Evolutionary conservation across 2,113 vertebrate genomes (phyloP).

Genomic region (Perca schrenkii): DNA sequence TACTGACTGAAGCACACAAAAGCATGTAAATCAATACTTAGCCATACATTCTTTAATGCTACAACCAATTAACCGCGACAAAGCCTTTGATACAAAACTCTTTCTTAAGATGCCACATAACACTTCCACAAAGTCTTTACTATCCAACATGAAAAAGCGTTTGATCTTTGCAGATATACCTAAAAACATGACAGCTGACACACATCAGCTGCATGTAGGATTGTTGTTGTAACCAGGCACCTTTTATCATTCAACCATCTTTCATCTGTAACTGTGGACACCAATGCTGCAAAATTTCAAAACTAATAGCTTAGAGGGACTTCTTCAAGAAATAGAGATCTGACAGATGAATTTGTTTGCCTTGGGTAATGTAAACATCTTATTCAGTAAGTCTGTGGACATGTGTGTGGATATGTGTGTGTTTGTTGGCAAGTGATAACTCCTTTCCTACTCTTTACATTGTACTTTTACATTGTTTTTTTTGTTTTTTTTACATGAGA

Average conservation of each 20-base stretch:
- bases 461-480: too few relatives aligned
- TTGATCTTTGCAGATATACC: constrained; percentile 54
- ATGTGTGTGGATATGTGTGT: not conserved
- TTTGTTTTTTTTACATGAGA: not conserved
- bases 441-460: not conserved
- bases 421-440: not conserved
- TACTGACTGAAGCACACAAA: constrained; percentile 19
- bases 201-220: constrained; percentile 43
- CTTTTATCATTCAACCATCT: constrained; percentile 66
- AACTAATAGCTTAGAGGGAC: constrained; percentile 57
- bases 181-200: constrained; percentile 63
- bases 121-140: constrained; percentile 27
- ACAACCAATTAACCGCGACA: constrained; percentile 46
- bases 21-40: constrained; percentile 20
- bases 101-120: constrained; percentile 26
- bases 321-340: constrained; percentile 20
- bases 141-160: constrained; percentile 40
- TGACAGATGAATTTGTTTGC: constrained; percentile 50
- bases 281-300: constrained; percentile 44
- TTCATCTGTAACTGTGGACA: constrained; percentile 63
- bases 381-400: not conserved
- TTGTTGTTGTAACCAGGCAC: constrained; percentile 32
- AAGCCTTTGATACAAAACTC: constrained; percentile 34
- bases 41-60: constrained; percentile 20
- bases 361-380: constrained; percentile 49